phyloP scores from a whole-genome alignment of 92 coral and sea anemone species.

The Epizoanthus ramosus region DNA sequence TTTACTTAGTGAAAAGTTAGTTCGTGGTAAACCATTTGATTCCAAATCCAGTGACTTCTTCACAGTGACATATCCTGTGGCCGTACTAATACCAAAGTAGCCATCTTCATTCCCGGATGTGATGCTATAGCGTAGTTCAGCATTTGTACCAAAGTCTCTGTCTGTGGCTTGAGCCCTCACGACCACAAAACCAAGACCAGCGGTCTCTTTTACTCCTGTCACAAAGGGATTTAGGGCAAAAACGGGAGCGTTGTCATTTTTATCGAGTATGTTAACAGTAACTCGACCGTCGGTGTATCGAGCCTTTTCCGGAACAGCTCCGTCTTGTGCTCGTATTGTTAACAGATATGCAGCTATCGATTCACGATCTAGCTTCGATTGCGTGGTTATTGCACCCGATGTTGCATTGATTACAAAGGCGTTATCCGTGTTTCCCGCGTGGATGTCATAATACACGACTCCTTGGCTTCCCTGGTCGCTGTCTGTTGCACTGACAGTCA shows the following conservation, averaged over 20 bases:
- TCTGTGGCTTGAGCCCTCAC: constrained; percentile 62
- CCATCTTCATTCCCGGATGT: constrained; percentile 70
- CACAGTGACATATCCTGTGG: constrained; percentile 68
- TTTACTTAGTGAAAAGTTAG: constrained; percentile 65
- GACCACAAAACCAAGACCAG: constrained; percentile 52
- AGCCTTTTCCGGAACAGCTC: constrained; percentile 72
- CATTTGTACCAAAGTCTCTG: constrained; percentile 72
- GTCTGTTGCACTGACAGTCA: constrained; percentile 73
- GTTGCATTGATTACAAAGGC: constrained; percentile 62
- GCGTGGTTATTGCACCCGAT: constrained; percentile 71
- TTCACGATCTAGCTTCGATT: constrained; percentile 72
- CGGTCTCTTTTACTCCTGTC: constrained; percentile 67
- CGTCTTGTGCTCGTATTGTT: constrained; percentile 69
- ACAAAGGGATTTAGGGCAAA: constrained; percentile 45
- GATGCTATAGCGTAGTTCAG: constrained; percentile 58
- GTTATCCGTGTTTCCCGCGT: constrained; percentile 63
- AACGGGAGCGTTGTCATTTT: constrained; percentile 79
- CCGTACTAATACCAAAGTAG: constrained; percentile 57
- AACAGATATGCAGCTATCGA: constrained; percentile 51
- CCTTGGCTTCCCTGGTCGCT: constrained; percentile 82
- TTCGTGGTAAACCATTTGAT: constrained; percentile 38
- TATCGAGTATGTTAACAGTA: constrained; percentile 58
- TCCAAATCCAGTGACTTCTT: constrained; percentile 77
- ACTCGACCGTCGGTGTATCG: constrained; percentile 54
- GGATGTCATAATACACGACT: constrained; percentile 61